Evolutionary conservation across 1,140 invertebrate genomes (phyloP), one percentile per base, ranked within the genome.

Genomic region (Eumaeus atala): DNA sequence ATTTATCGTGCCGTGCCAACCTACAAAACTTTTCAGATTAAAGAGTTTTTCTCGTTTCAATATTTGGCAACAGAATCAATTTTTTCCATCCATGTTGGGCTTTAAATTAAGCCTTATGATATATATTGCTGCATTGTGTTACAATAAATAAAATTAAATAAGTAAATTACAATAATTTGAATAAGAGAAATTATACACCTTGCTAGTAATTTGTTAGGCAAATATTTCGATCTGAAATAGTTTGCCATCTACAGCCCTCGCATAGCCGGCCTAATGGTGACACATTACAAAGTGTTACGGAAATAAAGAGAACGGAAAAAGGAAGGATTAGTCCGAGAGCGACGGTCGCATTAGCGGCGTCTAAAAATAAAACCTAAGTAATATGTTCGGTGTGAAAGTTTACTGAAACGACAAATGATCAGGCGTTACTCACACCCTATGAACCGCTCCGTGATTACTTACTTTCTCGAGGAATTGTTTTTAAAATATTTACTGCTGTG

Each of bases 11-110:
- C 35, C 59, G 62, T 77, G 73, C 78, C 82, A 86, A 83, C 80
- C 83, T 83, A 86, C 80, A 78, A 83, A 84, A 86, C 66, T 85
- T 82, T 74, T 74, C 70, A 72, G 74, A 85, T 84, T 85, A 84
- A 83, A 84, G 81, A 84, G 82, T 85, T 84, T 84, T 78, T 77
- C 73, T 77, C 68, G 69, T 75, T 75, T 70, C 73, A 73, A 85
- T 79, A 82, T 82, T 85, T 85, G 82, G 73, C 78, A 82, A 74
- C 75, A 65, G 59, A 58, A 74, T 54, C 70, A 70, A 74, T 80
- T 28, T 80, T 72, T 74, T 66, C 48, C 55, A 61, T 28, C 60
- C 62, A 59, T 55, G 47, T 51, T 48, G 54, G 56, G 52, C 54
- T 63, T 72, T 66, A 71, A 70, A 69, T 75, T 66, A 67, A 65